Evolutionary conservation across 2,113 vertebrate species (phyloP).

Genomic region (Heterotis niloticus): DNA sequence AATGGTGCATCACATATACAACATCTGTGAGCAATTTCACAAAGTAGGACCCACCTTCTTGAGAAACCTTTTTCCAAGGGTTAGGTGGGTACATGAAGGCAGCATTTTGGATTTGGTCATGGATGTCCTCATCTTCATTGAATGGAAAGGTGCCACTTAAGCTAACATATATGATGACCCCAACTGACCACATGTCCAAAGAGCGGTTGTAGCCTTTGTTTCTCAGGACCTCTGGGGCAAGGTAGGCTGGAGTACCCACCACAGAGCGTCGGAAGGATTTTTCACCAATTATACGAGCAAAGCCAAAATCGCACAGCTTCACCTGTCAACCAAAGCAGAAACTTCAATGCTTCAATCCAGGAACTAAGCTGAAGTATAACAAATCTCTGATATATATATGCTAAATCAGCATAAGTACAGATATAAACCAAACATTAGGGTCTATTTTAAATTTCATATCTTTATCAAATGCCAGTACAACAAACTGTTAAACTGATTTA

Average conservation of each 20-base stretch:
- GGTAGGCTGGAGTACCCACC: constrained; percentile 91
- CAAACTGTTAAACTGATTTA: too few relatives aligned
- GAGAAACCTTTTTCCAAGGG: constrained; percentile 93
- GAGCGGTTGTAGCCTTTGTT: constrained; percentile 98
- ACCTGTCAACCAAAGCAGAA: constrained; percentile 63
- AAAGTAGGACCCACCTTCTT: constrained; percentile 70
- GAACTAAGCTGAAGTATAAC: too few relatives aligned
- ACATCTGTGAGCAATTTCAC: background rate
- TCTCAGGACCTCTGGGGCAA: constrained; percentile 89
- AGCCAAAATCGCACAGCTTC: constrained; percentile 96
- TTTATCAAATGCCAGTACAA: too few relatives aligned
- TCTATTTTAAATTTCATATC: too few relatives aligned
- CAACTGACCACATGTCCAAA: constrained; percentile 97
- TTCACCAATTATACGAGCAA: constrained; percentile 94
- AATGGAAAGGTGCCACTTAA: constrained; percentile 96
- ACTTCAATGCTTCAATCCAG: too few relatives aligned
- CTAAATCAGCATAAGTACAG: too few relatives aligned
- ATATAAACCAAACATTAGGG: too few relatives aligned
- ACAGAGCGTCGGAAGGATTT: constrained; percentile 94
- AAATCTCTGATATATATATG: too few relatives aligned
- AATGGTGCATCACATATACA: too few relatives aligned
- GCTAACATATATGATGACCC: constrained; percentile 95
- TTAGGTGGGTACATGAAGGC: constrained; percentile 99
- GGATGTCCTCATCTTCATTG: constrained; percentile 96
- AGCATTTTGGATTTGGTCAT: constrained; percentile 97